Percentiles rank a stretch among this genome's conserved stretches.
Conservation (phyloP, 2,888 invertebrate genomes). For the Sinotaia quadrata region DNA sequence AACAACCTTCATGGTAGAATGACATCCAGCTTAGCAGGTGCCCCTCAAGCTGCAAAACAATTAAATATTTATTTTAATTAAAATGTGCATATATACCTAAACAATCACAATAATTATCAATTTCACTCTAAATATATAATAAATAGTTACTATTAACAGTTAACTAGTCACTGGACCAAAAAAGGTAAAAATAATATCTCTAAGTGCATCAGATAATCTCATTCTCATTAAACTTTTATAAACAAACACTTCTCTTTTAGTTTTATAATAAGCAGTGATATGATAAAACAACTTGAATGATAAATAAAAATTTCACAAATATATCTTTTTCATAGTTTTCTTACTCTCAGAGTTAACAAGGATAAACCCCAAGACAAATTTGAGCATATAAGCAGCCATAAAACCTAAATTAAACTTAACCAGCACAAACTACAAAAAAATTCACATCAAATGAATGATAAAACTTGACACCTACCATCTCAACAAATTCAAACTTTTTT, state of each 20-base stretch:
- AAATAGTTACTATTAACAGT: too few species aligned
- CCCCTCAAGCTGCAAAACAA: conserved; percentile 76
- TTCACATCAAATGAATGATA: background rate
- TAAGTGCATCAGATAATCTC: too few species aligned
- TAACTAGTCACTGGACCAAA: too few species aligned
- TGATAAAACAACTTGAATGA: too few species aligned
- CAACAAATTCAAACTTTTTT: conserved; percentile 99
- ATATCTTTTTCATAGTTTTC: background rate
- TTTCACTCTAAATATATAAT: background rate
- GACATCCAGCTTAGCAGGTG: conserved; percentile 99
- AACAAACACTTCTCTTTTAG: too few species aligned
- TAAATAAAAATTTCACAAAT: too few species aligned
- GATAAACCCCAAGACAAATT: background rate
- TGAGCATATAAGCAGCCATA: background rate
- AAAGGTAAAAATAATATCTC: too few species aligned
- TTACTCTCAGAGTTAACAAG: background rate
- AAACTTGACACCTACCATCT: conserved; percentile 79
- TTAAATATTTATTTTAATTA: background rate
- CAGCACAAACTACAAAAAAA: background rate
- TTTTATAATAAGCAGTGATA: too few species aligned
- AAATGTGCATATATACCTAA: background rate
- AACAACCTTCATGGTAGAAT: conserved; percentile 86
- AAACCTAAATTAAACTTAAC: background rate
- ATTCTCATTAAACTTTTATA: too few species aligned
- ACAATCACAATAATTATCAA: background rate